Percentiles rank a stretch among this genome's conserved stretches.
These are phyloP conservation scores for Empis livida DNA, from an alignment of 2,888 invertebrate species.

Conservation along the genomic window DNA sequence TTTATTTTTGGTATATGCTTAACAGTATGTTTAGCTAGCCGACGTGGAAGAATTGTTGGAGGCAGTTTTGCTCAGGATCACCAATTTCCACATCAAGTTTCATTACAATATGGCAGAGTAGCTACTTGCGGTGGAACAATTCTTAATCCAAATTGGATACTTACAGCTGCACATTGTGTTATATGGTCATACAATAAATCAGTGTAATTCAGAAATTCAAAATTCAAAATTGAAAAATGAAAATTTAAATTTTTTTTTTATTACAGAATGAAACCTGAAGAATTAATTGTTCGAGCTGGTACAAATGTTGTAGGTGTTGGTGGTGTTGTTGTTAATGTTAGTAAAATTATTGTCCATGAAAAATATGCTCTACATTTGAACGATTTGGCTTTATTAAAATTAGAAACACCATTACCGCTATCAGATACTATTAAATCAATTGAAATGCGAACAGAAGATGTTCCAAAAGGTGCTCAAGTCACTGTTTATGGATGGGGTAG, in stretches of 20 bases:
- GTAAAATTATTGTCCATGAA: slow-evolving; percentile 21
- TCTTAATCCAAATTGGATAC: slow-evolving; percentile 14
- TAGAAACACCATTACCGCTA: slow-evolving; percentile 14
- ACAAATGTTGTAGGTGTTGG: slow-evolving; percentile 23
- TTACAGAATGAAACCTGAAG: slow-evolving; percentile 19
- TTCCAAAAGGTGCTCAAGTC: slow-evolving; percentile 1
- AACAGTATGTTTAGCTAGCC: too few relatives aligned
- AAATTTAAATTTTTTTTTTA: background rate
- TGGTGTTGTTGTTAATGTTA: slow-evolving; percentile 19
- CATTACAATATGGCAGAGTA: slow-evolving; percentile 19
- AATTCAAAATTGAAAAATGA: slow-evolving; percentile 1
- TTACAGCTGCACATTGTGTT: slow-evolving; percentile 30
- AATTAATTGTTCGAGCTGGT: slow-evolving; percentile 26
- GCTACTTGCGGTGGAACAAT: slow-evolving; percentile 26
- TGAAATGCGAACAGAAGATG: slow-evolving; percentile 2
- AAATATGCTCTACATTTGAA: slow-evolving; percentile 16
- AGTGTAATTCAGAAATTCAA: slow-evolving; percentile 7
- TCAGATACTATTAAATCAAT: slow-evolving; percentile 13
- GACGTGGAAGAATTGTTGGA: slow-evolving; percentile 15
- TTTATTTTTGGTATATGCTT: too few relatives aligned
- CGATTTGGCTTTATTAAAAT: slow-evolving; percentile 25
- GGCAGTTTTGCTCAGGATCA: slow-evolving; percentile 24
- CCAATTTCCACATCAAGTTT: slow-evolving; percentile 32
- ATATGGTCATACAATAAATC: slow-evolving; percentile 9
- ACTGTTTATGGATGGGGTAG: slow-evolving; percentile 9